phyloP scores from a whole-genome alignment of 53 echinoderm and acorn worm genomes.

The Temnopleurus reevesii region DNA sequence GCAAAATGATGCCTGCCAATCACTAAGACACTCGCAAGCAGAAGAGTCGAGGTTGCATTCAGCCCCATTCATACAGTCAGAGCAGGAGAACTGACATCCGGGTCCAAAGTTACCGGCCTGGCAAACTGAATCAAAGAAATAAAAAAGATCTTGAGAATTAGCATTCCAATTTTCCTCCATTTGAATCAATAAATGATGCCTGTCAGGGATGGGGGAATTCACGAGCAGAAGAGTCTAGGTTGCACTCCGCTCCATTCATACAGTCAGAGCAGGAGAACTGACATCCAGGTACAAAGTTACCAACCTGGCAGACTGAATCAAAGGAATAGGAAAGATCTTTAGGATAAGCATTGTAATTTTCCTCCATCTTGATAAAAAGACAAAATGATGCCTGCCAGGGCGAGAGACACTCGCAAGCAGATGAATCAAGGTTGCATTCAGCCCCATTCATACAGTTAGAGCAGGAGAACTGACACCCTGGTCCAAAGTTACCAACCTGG shows the following conservation, averaged over 20 bases:
- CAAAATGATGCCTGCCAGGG: conserved; percentile 82
- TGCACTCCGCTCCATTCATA: conserved; percentile 66
- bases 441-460: conserved; percentile 36
- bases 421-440: conserved; percentile 59
- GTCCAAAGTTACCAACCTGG: not conserved
- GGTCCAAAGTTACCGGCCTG: not conserved
- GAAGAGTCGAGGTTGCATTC: conserved; percentile 62
- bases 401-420: conserved; percentile 75
- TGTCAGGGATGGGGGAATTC: conserved; percentile 79
- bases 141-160: not conserved
- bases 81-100: too few species aligned
- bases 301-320: not conserved
- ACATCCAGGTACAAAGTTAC: too few species aligned
- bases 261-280: too few species aligned
- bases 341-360: too few species aligned
- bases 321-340: not conserved
- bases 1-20: conserved; percentile 80
- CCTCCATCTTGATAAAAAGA: too few species aligned
- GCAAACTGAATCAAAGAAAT: too few species aligned
- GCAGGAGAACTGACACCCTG: too few species aligned
- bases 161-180: not conserved
- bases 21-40: conserved; percentile 79
- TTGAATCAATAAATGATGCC: too few species aligned
- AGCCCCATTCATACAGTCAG: conserved; percentile 36
- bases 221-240: conserved; percentile 57